Conservation (phyloP, 2,113 vertebrate genomes). For the Rhodinocichla rosea region DNA sequence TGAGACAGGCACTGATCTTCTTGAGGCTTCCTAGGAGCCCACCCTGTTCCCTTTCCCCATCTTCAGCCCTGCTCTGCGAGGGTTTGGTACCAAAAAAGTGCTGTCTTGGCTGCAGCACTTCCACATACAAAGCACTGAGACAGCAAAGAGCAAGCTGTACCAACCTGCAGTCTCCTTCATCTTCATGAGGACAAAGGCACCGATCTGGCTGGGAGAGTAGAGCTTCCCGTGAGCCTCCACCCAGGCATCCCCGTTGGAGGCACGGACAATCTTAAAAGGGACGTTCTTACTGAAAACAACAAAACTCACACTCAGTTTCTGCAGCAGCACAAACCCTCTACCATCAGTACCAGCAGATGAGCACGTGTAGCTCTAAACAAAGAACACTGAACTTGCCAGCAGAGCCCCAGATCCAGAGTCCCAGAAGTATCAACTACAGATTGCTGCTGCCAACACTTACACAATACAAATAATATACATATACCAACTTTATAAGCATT, state of each 20-base stretch:
- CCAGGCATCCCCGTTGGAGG: constrained; percentile 97
- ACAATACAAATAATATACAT: accelerated
- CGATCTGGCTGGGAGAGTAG: constrained; percentile 95
- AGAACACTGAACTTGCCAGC: background rate
- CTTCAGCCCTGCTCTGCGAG: background rate
- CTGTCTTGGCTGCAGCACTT: background rate
- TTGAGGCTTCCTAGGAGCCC: background rate
- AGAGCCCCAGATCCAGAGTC: background rate
- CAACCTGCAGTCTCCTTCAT: constrained; percentile 99
- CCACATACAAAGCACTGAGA: background rate
- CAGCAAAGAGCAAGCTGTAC: background rate
- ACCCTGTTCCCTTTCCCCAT: accelerated
- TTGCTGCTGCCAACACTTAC: background rate
- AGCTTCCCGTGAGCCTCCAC: constrained; percentile 95
- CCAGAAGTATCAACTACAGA: background rate
- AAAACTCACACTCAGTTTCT: background rate
- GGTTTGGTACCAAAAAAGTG: background rate
- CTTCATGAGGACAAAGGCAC: constrained; percentile 96
- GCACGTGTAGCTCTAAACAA: accelerated
- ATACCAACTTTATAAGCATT: accelerated
- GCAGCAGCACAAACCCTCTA: background rate
- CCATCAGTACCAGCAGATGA: background rate
- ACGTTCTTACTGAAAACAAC: constrained; percentile 87
- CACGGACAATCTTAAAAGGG: constrained; percentile 94
- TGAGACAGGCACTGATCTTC: background rate